These are phyloP conservation scores for Chrysotoxum bicinctum DNA, from an alignment of 2,888 invertebrate genomes.

Conservation along the genomic window DNA sequence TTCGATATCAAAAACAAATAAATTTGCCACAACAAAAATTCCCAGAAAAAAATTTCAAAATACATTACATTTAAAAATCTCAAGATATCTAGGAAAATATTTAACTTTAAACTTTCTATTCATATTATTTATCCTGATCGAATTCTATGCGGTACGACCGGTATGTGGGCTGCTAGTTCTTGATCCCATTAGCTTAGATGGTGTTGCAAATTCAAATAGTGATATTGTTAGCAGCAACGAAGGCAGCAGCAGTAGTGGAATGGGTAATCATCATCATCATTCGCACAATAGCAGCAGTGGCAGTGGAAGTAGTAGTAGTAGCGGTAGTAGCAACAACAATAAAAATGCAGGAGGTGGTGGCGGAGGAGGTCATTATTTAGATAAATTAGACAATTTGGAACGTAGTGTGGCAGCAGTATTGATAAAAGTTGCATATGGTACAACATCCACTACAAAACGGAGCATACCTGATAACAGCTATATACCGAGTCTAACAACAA, in stretches of 20 bases:
- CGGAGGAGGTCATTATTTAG: conserved; percentile 81
- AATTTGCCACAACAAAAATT: conserved; percentile 25
- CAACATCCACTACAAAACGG: conserved; percentile 85
- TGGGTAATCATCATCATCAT: conserved; percentile 48
- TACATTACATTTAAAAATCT: conserved; percentile 54
- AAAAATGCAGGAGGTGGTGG: conserved; percentile 61
- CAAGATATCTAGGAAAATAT: conserved; percentile 64
- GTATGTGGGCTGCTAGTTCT: conserved; percentile 74
- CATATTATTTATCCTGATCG: conserved; percentile 65
- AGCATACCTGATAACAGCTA: conserved; percentile 86
- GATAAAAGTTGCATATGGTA: conserved; percentile 87
- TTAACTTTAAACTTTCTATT: conserved; percentile 63
- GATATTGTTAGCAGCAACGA: conserved; percentile 28
- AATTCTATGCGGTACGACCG: conserved; percentile 59
- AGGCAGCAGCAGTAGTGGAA: conserved; percentile 30
- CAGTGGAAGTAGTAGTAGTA: conserved; percentile 35
- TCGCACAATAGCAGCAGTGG: conserved; percentile 30
- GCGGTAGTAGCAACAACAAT: conserved; percentile 35
- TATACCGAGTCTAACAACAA: conserved; percentile 85
- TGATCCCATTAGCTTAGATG: conserved; percentile 72
- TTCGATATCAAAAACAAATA: conserved; percentile 14
- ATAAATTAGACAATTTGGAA: conserved; percentile 84
- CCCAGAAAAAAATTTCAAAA: conserved; percentile 53
- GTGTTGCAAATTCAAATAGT: conserved; percentile 60
- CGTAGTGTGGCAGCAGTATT: conserved; percentile 87